Evolutionary conservation across 2,113 vertebrate species (phyloP).

Genomic region (Mesocricetus auratus): DNA sequence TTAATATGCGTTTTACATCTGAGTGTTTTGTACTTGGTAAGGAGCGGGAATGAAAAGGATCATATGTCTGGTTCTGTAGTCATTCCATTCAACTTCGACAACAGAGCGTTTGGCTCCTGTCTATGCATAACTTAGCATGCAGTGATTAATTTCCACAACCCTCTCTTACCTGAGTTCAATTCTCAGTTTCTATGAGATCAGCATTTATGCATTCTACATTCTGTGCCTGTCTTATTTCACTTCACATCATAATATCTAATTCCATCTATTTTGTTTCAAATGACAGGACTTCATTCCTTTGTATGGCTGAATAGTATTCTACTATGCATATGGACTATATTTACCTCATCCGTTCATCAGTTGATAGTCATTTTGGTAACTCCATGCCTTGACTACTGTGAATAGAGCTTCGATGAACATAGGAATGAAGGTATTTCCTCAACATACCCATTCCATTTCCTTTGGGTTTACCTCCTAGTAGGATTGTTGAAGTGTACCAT

Average conservation of each 20-base stretch:
- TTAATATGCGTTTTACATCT: constrained; percentile 19
- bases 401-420: not conserved
- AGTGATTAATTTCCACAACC: not conserved
- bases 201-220: not conserved
- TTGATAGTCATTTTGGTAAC: not conserved
- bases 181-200: not conserved
- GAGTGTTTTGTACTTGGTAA: not conserved
- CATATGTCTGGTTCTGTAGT: constrained; percentile 17
- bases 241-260: not conserved
- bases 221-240: not conserved
- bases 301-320: not conserved
- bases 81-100: not conserved
- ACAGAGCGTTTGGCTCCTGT: not conserved
- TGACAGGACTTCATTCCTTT: not conserved
- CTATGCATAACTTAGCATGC: no score
- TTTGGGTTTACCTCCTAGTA: not conserved
- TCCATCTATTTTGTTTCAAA: not conserved
- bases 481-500: no score
- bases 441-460: not conserved
- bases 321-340: not conserved
- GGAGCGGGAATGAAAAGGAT: not conserved
- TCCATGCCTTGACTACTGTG: not conserved
- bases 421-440: not conserved
- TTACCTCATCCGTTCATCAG: not conserved
- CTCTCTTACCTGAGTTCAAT: not conserved